Percentiles rank a stretch among this genome's conserved stretches.
Evolutionary conservation across 2,113 vertebrate genomes (phyloP).

Genomic region (Lanius ludovicianus): DNA sequence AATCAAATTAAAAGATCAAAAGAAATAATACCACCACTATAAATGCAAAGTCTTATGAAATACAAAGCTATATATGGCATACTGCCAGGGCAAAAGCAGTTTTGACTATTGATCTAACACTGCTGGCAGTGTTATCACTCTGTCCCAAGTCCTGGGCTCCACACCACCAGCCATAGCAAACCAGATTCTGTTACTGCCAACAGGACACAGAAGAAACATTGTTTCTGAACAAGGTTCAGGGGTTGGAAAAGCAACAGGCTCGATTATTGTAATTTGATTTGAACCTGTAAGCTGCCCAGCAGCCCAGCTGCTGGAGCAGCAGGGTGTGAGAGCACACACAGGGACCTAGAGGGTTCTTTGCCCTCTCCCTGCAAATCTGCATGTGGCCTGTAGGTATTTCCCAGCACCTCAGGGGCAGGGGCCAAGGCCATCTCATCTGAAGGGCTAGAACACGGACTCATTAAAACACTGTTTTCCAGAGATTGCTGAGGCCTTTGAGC

Average conservation of each 20-base stretch:
- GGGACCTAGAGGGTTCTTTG: neutral
- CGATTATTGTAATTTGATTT: neutral
- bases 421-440: neutral
- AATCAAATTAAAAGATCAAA: neutral
- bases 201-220: neutral
- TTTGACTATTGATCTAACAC: neutral
- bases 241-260: neutral
- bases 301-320: neutral
- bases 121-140: neutral
- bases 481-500: neutral
- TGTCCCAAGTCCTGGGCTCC: neutral
- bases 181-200: neutral
- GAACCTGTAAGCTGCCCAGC: neutral
- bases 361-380: neutral
- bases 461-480: neutral
- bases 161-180: neutral
- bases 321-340: neutral
- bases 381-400: neutral
- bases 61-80: neutral
- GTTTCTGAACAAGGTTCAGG: neutral
- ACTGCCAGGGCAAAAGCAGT: neutral
- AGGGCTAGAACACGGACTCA: neutral
- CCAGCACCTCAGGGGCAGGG: neutral
- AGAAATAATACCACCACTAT: neutral
- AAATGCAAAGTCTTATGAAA: neutral